Evolutionary conservation across 2,797 vertebrate genomes (phyloP).

Genomic region (Pampus argenteus): DNA sequence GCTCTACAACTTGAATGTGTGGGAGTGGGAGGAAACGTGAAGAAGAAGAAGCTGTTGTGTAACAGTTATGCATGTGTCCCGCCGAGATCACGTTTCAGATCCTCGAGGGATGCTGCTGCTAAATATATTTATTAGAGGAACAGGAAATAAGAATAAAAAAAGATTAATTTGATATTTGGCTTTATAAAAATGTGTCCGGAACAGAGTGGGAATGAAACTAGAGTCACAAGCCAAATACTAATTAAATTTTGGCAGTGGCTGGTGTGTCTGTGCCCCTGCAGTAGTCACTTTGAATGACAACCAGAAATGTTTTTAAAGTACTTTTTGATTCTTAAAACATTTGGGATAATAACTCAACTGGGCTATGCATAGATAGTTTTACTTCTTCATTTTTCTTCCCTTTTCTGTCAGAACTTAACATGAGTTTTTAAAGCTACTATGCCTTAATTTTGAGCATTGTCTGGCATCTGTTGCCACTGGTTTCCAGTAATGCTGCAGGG

Average conservation of each 20-base stretch:
- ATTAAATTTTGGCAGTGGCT: constrained; percentile 48
- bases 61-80: constrained; percentile 51
- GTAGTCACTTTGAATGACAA: constrained; percentile 29
- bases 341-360: constrained; percentile 2
- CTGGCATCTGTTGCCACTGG: background rate
- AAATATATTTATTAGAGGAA: constrained; percentile 21
- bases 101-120: constrained; percentile 9
- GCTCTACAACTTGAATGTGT: constrained; percentile 74
- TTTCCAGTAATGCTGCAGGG: constrained; percentile 27
- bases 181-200: constrained; percentile 2
- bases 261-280: constrained; percentile 5
- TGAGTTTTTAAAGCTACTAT: background rate
- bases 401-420: constrained; percentile 5
- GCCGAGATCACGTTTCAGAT: constrained; percentile 28
- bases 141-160: constrained; percentile 2
- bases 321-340: constrained; percentile 20
- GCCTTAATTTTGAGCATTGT: constrained; percentile 10
- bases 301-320: constrained; percentile 42
- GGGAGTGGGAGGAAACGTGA: constrained; percentile 57
- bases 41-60: constrained; percentile 60
- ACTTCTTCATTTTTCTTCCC: background rate
- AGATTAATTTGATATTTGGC: constrained; percentile 13
- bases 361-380: background rate
- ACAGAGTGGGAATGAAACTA: constrained; percentile 12
- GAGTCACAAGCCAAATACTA: constrained; percentile 36